These are phyloP conservation scores for Macrotus californicus DNA, from an alignment of 2,113 vertebrate genomes.

Conservation along the genomic window DNA sequence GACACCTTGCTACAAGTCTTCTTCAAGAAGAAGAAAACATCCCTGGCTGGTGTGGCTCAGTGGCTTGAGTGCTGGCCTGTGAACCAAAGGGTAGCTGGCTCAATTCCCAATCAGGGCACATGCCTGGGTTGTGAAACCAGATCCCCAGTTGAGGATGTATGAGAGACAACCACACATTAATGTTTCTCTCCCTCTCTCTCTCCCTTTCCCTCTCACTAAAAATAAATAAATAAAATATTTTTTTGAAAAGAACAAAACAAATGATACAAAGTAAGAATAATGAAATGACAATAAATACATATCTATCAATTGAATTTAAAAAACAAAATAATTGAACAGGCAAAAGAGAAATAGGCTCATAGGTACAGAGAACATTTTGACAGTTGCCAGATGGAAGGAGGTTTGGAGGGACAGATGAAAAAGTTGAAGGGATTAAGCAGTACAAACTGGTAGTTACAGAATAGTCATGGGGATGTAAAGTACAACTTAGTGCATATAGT, in stretches of 20 bases:
- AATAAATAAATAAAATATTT: too few species aligned
- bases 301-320: background rate
- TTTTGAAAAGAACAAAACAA: too few species aligned
- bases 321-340: background rate
- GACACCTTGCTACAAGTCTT: background rate
- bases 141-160: too few species aligned
- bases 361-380: background rate
- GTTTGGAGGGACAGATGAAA: background rate
- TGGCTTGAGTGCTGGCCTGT: too few species aligned
- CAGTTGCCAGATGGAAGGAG: background rate
- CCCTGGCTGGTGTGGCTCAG: too few species aligned
- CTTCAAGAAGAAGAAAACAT: background rate
- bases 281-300: background rate
- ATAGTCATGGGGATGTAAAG: background rate
- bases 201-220: too few species aligned
- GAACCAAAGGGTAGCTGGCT: too few species aligned
- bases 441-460: background rate
- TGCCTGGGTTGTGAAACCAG: too few species aligned
- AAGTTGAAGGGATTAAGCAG: background rate
- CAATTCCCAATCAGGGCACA: too few species aligned
- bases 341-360: background rate
- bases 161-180: too few species aligned
- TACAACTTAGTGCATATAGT: background rate
- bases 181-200: too few species aligned
- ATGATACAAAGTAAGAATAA: background rate